A percentile compares a stretch with the other conserved stretches of the same genome.
phyloP scores from a whole-genome alignment of 2,888 invertebrate species.

The Galerucella calmariensis region DNA sequence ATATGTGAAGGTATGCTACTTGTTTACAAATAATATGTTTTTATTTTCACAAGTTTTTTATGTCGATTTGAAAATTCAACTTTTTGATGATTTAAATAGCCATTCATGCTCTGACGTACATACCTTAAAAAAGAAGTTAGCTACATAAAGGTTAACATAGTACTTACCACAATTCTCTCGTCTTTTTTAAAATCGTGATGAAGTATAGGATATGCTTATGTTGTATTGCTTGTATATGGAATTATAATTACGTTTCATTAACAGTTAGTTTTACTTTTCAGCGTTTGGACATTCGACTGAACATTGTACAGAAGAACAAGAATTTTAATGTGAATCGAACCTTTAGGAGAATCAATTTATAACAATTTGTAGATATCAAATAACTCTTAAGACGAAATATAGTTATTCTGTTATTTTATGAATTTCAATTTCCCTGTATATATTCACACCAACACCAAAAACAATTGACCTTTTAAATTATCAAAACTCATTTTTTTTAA shows the following conservation, averaged over 20 bases:
- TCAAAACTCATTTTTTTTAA: neutral
- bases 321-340: conserved; percentile 69
- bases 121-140: too few species aligned
- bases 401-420: conserved; percentile 26
- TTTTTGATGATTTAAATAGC: too few species aligned
- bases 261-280: conserved; percentile 65
- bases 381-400: neutral
- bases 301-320: conserved; percentile 88
- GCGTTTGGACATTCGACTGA: conserved; percentile 90
- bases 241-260: neutral
- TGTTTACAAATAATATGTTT: too few species aligned
- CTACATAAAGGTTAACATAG: too few species aligned
- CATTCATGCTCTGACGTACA: too few species aligned
- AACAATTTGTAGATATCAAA: conserved; percentile 33
- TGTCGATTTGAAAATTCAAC: too few species aligned
- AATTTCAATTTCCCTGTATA: conserved; percentile 14
- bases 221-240: too few species aligned
- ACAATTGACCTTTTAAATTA: neutral
- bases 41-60: too few species aligned
- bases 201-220: too few species aligned
- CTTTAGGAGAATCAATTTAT: conserved; percentile 29
- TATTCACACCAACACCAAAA: neutral
- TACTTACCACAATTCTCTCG: too few species aligned
- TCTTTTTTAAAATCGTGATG: too few species aligned
- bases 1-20: conserved; percentile 83